Conservation (phyloP, 2,113 vertebrate species). For the Hirundichthys speculiger region DNA sequence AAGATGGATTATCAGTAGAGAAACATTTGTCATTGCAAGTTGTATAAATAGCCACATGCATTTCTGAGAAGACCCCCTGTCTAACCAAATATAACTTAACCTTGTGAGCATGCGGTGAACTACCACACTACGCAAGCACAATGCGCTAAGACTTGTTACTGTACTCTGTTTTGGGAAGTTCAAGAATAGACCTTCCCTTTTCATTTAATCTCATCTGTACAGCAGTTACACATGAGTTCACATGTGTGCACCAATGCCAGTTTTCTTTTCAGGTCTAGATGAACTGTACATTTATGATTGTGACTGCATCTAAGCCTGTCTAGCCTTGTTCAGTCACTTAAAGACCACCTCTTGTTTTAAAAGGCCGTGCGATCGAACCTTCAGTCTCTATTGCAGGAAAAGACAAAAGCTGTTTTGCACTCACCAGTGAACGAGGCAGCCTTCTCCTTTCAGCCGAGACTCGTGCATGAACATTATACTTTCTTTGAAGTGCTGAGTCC, state of each 20-base stretch:
- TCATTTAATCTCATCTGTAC: slow-evolving; percentile 58
- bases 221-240: slow-evolving; percentile 48
- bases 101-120: slow-evolving; percentile 29
- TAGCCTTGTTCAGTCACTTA: neutral
- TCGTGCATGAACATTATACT: slow-evolving; percentile 96
- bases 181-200: slow-evolving; percentile 63
- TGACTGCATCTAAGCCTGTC: too few relatives aligned
- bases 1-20: neutral
- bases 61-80: slow-evolving; percentile 57
- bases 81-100: slow-evolving; percentile 51
- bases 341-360: neutral
- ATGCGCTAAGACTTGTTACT: slow-evolving; percentile 45
- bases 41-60: slow-evolving; percentile 40
- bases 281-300: neutral
- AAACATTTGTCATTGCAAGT: neutral
- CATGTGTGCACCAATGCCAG: neutral
- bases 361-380: neutral
- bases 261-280: neutral
- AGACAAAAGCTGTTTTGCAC: slow-evolving; percentile 28
- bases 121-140: slow-evolving; percentile 19
- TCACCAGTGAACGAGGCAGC: slow-evolving; percentile 95
- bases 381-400: neutral
- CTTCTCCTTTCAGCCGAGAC: slow-evolving; percentile 88
- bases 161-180: slow-evolving; percentile 72
- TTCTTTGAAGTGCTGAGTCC: slow-evolving; percentile 92